phyloP scores from a whole-genome alignment of 2,888 invertebrate species.

The Pyrochroa serraticornis region DNA sequence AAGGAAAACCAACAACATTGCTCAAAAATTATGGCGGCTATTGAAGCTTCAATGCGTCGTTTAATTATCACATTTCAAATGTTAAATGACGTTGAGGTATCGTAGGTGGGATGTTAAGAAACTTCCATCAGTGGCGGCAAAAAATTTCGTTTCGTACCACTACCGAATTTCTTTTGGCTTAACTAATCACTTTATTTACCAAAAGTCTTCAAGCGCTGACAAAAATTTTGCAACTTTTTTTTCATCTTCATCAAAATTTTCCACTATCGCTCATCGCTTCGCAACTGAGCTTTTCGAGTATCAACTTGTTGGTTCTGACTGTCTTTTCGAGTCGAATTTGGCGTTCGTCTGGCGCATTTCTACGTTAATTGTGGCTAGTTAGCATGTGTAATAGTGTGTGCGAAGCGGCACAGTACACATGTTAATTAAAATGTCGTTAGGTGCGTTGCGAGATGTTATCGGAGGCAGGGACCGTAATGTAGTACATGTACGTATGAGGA shows the following conservation, averaged over 20 bases:
- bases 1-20: background rate
- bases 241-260: too few relatives aligned
- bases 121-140: slow-evolving; percentile 21
- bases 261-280: too few relatives aligned
- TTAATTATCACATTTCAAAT: slow-evolving; percentile 19
- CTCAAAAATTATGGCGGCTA: background rate
- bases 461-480: slow-evolving; percentile 31
- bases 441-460: slow-evolving; percentile 40
- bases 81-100: slow-evolving; percentile 15
- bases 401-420: slow-evolving; percentile 41
- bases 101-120: slow-evolving; percentile 23
- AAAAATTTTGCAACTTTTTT: too few relatives aligned
- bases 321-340: background rate
- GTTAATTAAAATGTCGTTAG: slow-evolving; percentile 44
- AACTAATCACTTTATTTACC: too few relatives aligned
- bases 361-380: slow-evolving; percentile 36
- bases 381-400: slow-evolving; percentile 47
- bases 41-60: background rate
- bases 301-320: too few relatives aligned
- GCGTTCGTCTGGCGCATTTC: slow-evolving; percentile 5
- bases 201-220: too few relatives aligned
- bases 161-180: too few relatives aligned
- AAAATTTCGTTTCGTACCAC: too few relatives aligned
- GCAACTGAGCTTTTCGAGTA: too few relatives aligned
- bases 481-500: slow-evolving; percentile 5